Conservation (phyloP, 2,113 vertebrate genomes). For the Cyanoramphus novaezelandiae region DNA sequence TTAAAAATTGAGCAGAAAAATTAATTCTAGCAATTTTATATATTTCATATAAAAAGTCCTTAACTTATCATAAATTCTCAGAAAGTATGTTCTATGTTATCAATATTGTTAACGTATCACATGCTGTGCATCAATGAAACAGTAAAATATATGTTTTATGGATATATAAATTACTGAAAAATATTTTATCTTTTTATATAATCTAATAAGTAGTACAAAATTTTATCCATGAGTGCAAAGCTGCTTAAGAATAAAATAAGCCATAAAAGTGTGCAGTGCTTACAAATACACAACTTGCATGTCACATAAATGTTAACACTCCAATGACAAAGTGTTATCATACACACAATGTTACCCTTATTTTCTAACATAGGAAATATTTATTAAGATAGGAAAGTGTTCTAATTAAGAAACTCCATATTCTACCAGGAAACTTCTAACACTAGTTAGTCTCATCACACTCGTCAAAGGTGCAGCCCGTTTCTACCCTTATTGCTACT, state of each 20-base stretch:
- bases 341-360: background rate
- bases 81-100: background rate
- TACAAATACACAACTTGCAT: background rate
- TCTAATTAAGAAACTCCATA: background rate
- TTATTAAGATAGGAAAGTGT: background rate
- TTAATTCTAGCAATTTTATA: background rate
- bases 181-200: background rate
- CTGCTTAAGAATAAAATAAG: background rate
- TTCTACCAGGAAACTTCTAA: background rate
- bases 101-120: background rate
- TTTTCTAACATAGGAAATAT: background rate
- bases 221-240: background rate
- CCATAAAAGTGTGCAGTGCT: background rate
- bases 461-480: background rate
- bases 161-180: background rate
- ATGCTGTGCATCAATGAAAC: background rate
- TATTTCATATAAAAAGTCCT: accelerated
- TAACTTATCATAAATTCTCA: background rate
- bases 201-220: background rate
- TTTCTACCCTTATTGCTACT: background rate
- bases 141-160: background rate
- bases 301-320: background rate
- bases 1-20: background rate
- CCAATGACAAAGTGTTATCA: background rate
- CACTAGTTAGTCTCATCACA: background rate